Evolutionary conservation across 2,888 invertebrate genomes (phyloP).

Genomic region (Xestoiulus laeticollis): DNA sequence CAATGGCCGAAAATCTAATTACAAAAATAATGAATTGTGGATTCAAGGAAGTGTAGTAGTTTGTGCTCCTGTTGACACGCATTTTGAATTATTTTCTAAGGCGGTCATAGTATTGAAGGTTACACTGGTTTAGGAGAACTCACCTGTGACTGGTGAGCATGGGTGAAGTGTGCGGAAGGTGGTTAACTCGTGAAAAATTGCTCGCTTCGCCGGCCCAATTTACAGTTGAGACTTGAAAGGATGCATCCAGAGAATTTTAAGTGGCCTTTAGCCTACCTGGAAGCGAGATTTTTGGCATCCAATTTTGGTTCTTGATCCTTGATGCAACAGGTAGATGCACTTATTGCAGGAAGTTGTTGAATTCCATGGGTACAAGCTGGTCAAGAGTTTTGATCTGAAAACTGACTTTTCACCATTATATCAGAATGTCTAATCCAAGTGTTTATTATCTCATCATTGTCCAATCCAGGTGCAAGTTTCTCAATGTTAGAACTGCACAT

Average conservation of each 20-base stretch:
- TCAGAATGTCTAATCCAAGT: too few relatives aligned
- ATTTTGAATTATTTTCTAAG: not conserved
- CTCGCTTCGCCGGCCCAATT: constrained; percentile 13
- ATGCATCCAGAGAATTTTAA: not conserved
- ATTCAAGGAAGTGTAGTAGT: constrained; percentile 23
- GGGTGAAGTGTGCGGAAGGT: constrained; percentile 6
- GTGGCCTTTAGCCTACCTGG: not conserved
- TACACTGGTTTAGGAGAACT: constrained; percentile 10
- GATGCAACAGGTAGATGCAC: not conserved
- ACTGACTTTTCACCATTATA: too few relatives aligned
- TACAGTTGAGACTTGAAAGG: not conserved
- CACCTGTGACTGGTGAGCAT: constrained; percentile 29
- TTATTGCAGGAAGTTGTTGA: not conserved
- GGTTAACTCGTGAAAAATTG: constrained; percentile 13
- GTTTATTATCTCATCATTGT: too few relatives aligned
- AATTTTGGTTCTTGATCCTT: not conserved
- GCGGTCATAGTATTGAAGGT: constrained; percentile 23
- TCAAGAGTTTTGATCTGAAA: too few relatives aligned
- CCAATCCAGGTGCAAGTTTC: too few relatives aligned
- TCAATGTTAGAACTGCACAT: too few relatives aligned
- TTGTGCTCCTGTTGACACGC: constrained; percentile 1
- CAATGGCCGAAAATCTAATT: not conserved
- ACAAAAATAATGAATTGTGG: constrained; percentile 18
- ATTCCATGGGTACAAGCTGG: not conserved
- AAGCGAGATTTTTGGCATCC: not conserved